Percentiles rank a stretch among this genome's conserved stretches.
Conservation (phyloP, 1,140 invertebrate genomes). For the Neodiprion virginianus region DNA sequence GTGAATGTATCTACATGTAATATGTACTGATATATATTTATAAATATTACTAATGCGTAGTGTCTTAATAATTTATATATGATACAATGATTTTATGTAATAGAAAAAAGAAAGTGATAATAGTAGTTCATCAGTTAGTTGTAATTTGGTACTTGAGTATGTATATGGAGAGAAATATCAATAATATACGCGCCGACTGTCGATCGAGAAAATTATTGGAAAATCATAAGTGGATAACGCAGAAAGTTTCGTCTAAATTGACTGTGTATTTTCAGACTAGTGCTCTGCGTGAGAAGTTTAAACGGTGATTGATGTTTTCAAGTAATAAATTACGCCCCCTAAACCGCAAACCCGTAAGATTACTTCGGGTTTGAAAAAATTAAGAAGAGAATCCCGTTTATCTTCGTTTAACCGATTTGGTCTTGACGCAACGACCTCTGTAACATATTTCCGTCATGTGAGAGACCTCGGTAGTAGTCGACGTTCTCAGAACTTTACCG, state of each 20-base stretch:
- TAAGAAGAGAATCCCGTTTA: conserved; percentile 31
- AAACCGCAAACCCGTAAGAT: background rate
- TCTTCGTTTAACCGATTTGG: conserved; percentile 56
- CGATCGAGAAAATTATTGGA: too few species aligned
- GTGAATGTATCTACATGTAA: background rate
- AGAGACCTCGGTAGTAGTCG: conserved; percentile 80
- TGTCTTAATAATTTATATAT: background rate
- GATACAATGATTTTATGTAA: background rate
- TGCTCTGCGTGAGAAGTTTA: too few species aligned
- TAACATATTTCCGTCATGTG: conserved; percentile 88
- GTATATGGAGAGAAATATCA: too few species aligned
- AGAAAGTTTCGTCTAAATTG: too few species aligned
- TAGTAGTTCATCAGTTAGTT: too few species aligned
- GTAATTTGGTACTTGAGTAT: too few species aligned
- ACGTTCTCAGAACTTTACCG: conserved; percentile 69
- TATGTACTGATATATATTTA: background rate
- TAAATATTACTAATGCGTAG: background rate
- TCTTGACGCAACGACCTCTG: conserved; percentile 82
- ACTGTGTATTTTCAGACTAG: too few species aligned
- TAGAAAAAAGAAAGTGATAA: too few species aligned
- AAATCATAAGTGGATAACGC: too few species aligned
- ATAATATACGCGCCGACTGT: too few species aligned
- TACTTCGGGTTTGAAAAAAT: conserved; percentile 12
- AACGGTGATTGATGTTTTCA: too few species aligned
- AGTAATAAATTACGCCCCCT: too few species aligned